Evolutionary conservation across 1,140 invertebrate genomes (phyloP).

Genomic region (Ladona fulva): DNA sequence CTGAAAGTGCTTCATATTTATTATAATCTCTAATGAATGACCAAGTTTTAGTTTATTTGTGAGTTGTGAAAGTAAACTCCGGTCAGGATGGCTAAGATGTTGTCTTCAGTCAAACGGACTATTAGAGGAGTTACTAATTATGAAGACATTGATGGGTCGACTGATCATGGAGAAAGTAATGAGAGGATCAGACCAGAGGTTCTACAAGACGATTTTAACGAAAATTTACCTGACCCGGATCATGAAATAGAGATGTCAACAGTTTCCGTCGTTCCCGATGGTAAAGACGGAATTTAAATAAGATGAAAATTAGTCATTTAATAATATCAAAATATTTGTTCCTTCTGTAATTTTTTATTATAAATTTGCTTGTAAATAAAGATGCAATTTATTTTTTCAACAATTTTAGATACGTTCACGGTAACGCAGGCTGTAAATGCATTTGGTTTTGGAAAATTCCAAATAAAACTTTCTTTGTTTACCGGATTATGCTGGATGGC

Average conservation of each 20-base stretch:
- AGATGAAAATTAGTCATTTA: too few relatives aligned
- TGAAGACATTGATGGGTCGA: neutral
- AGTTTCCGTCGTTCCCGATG: neutral
- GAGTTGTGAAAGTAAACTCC: too few relatives aligned
- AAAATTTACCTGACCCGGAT: neutral
- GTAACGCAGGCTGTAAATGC: conserved; percentile 92
- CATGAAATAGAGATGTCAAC: neutral
- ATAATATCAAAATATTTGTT: too few relatives aligned
- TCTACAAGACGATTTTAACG: neutral
- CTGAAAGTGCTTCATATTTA: too few relatives aligned
- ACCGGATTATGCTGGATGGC: conserved; percentile 92
- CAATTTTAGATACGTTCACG: conserved; percentile 75
- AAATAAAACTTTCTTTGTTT: conserved; percentile 79
- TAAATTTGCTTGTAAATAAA: neutral
- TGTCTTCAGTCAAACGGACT: neutral
- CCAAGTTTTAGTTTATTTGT: too few relatives aligned
- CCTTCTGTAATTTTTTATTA: too few relatives aligned
- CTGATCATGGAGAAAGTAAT: neutral
- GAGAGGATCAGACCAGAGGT: neutral
- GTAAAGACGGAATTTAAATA: neutral
- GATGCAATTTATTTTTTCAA: neutral
- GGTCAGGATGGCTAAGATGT: neutral
- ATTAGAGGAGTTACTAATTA: neutral
- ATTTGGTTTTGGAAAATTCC: conserved; percentile 91
- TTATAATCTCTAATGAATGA: too few relatives aligned